Evolutionary conservation across 2,888 invertebrate species (phyloP).

Genomic region (Drosophila kuntzei): DNA sequence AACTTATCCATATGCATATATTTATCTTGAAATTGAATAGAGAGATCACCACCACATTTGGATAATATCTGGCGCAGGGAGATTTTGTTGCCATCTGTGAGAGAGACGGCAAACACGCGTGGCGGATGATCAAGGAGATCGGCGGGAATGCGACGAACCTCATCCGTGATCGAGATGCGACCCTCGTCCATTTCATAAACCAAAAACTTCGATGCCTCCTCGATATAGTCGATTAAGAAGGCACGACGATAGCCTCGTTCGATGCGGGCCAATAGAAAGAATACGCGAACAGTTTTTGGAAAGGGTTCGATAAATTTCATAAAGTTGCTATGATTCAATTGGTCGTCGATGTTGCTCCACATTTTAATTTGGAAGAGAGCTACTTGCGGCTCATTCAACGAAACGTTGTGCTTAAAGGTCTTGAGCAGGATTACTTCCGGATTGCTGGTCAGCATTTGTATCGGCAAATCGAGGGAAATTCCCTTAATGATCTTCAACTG

Average conservation of each 20-base stretch:
- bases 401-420: conserved; percentile 9
- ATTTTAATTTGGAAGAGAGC: conserved; percentile 46
- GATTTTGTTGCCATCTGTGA: neutral
- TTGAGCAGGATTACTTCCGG: conserved; percentile 37
- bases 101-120: conserved; percentile 40
- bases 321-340: conserved; percentile 22
- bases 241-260: conserved; percentile 56
- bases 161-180: conserved; percentile 37
- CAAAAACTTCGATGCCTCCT: conserved; percentile 28
- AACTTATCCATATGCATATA: neutral
- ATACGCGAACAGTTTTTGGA: conserved; percentile 8
- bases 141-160: conserved; percentile 53
- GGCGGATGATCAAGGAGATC: conserved; percentile 29
- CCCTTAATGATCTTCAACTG: conserved; percentile 32
- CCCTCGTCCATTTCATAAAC: conserved; percentile 70
- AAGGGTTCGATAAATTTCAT: conserved; percentile 2
- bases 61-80: conserved; percentile 5
- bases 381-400: conserved; percentile 22
- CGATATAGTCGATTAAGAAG: conserved; percentile 47
- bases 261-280: conserved; percentile 47
- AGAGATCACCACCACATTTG: conserved; percentile 1
- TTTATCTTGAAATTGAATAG: conserved; percentile 34
- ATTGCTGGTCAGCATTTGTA: conserved; percentile 26
- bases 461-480: conserved; percentile 49
- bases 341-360: conserved; percentile 28